phyloP scores from a whole-genome alignment of 2,888 invertebrate species.

The Melipona beecheii region DNA sequence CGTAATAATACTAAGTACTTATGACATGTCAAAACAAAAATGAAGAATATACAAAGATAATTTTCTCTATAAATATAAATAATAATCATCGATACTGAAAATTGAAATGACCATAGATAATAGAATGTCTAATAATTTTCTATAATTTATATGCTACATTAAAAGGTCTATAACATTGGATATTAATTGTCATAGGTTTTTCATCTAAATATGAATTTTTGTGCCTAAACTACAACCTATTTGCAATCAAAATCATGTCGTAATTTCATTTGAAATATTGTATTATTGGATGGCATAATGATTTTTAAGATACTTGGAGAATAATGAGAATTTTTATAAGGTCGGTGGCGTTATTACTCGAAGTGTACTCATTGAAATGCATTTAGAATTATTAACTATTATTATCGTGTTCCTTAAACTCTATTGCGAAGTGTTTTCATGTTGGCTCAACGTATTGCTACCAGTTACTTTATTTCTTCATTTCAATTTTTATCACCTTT shows the following conservation, averaged over 20 bases:
- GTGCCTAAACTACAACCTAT: slow-evolving; percentile 64
- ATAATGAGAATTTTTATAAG: slow-evolving; percentile 40
- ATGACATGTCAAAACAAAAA: slow-evolving; percentile 41
- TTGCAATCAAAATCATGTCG: slow-evolving; percentile 67
- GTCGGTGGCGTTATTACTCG: slow-evolving; percentile 39
- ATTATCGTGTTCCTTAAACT: slow-evolving; percentile 65
- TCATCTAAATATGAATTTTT: slow-evolving; percentile 66
- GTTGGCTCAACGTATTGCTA: slow-evolving; percentile 76
- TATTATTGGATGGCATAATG: slow-evolving; percentile 73
- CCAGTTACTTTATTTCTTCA: slow-evolving; percentile 59
- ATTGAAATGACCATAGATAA: slow-evolving; percentile 50
- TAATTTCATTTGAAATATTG: slow-evolving; percentile 60
- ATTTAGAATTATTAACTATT: slow-evolving; percentile 65
- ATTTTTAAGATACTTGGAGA: slow-evolving; percentile 54
- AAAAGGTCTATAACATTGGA: slow-evolving; percentile 71
- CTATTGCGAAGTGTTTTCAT: slow-evolving; percentile 66
- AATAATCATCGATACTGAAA: slow-evolving; percentile 46
- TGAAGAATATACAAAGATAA: slow-evolving; percentile 28
- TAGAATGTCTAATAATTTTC: slow-evolving; percentile 59
- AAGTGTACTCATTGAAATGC: slow-evolving; percentile 61
- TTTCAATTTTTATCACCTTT: slow-evolving; percentile 49
- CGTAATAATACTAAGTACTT: slow-evolving; percentile 53
- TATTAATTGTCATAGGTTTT: slow-evolving; percentile 64
- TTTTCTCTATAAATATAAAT: slow-evolving; percentile 45
- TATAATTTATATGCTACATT: slow-evolving; percentile 69